Base-by-base conservation (phyloP, 1,140 invertebrate species). In the Melipona quadrifasciata region DNA sequence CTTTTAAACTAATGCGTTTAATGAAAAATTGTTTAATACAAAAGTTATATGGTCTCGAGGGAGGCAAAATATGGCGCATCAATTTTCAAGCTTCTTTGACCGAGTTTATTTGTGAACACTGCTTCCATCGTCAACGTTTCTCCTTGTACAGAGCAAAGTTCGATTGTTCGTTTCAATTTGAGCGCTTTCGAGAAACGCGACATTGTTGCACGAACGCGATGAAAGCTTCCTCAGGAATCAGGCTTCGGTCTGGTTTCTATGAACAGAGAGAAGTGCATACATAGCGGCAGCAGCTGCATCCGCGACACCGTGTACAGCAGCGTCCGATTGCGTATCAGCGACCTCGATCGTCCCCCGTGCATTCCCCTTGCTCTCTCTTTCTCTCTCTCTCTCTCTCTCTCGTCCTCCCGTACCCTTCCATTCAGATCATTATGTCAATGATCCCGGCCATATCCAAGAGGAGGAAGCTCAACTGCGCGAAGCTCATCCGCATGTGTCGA, bases 351-450 rank as follows among this genome's bases (percentile, higher is more conserved):
- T 71, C 68, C 81, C 74, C 58, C 71, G 34, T 83, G 57, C 53
- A 77, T 83, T 70, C 81, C 73, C 57, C 70, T 82, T 74, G 70
- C 67, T 76, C 64, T 74, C 74, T 31, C 31, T 31, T 2, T 74
- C 67, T 76, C 64, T 74, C 74, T 74, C 74, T 31, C 31, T 31
- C 31, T 74, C 67, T 76, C 64, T 74, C 74, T 76, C 73, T 81
- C 51, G 14, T 67, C 57, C 8, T 39, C 74, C 39, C 64, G 31
- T 57, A 24, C 65, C 47, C 68, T 73, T 86, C 81, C 85, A 87
- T 90, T 90, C 83, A 82, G 77, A 71, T 89, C 89, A 86, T 88
- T 87, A 88, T 91, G 88, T 91, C 90, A 90, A 86, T 88, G 86
- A 89, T 88, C 82, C 71, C 80, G 68, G 83, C 67, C 39, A 74